Conservation (phyloP, 1,140 invertebrate genomes). For the Drosophila neocordata region DNA sequence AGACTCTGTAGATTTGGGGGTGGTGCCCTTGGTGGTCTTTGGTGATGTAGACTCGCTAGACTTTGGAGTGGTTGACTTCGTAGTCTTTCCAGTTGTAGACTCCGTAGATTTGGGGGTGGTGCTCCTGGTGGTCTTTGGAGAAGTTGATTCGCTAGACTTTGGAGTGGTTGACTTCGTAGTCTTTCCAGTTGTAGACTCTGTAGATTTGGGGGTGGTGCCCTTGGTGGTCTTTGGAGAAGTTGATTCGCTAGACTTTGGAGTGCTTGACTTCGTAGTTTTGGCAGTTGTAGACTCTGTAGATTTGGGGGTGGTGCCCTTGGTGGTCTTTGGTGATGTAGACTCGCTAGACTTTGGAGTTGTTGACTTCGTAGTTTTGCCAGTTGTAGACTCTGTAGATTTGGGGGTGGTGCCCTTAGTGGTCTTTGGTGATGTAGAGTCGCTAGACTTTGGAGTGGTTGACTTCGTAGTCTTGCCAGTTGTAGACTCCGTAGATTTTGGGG, state of each 20-base stretch:
- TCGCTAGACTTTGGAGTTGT: not conserved
- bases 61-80: not conserved
- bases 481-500: not conserved
- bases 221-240: constrained; percentile 2
- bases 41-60: not conserved
- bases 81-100: constrained; percentile 1
- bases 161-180: not conserved
- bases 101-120: not conserved
- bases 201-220: not conserved
- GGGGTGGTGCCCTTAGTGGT: constrained; percentile 14
- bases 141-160: not conserved
- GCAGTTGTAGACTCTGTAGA: not conserved
- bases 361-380: not conserved
- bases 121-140: not conserved
- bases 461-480: not conserved
- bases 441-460: not conserved
- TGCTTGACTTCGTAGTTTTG: not conserved
- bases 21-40: not conserved
- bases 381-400: not conserved
- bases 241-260: not conserved
- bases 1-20: not conserved
- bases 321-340: not conserved
- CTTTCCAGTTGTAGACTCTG: not conserved
- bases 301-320: not conserved
- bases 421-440: not conserved